Evolutionary conservation across 2,888 invertebrate species (phyloP).

Genomic region (Machimus rusticus): DNA sequence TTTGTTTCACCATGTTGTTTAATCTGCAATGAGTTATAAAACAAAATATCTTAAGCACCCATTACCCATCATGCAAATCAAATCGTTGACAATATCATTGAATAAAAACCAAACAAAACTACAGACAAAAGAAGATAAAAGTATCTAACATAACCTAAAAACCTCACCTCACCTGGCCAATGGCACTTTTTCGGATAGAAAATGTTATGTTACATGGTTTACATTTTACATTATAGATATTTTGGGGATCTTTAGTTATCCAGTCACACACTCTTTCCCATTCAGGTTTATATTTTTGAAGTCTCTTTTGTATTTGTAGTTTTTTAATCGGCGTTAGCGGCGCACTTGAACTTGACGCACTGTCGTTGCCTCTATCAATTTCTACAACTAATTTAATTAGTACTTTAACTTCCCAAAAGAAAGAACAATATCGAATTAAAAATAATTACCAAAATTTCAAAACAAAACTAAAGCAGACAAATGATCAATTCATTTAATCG

Average conservation of each 20-base stretch:
- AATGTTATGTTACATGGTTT: constrained; percentile 28
- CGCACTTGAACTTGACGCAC: neutral
- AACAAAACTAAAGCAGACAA: neutral
- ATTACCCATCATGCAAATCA: too few relatives aligned
- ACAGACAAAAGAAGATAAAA: too few relatives aligned
- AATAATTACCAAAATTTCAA: neutral
- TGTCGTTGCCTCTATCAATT: constrained; percentile 2
- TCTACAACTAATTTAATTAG: neutral
- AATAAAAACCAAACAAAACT: too few relatives aligned
- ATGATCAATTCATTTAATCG: too few relatives aligned
- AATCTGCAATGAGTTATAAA: too few relatives aligned
- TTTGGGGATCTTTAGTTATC: constrained; percentile 32
- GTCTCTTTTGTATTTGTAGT: constrained; percentile 34
- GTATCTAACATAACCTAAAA: too few relatives aligned
- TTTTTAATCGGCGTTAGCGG: constrained; percentile 36
- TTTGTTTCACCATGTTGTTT: too few relatives aligned
- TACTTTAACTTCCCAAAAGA: constrained; percentile 1
- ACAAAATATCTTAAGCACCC: too few relatives aligned
- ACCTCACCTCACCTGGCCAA: neutral
- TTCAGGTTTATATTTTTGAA: constrained; percentile 36
- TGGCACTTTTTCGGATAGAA: neutral
- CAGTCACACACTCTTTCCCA: constrained; percentile 35
- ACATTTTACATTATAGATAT: constrained; percentile 9
- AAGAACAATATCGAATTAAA: neutral
- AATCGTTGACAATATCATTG: too few relatives aligned